Conservation (phyloP, 2,113 vertebrate species). For the Scophthalmus maximus region DNA sequence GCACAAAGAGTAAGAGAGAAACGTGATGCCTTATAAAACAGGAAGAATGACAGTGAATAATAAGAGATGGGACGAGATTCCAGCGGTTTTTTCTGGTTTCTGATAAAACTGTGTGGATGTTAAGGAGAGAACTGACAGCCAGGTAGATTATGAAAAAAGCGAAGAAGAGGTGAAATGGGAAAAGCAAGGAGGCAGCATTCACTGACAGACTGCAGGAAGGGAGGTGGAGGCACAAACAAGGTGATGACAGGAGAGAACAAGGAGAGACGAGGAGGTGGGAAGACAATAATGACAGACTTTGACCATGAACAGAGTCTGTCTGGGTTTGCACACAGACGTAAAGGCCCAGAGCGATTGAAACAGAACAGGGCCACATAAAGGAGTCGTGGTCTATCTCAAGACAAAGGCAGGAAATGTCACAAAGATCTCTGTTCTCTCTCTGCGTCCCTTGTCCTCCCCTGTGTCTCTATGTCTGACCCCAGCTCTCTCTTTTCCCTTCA, state of each 20-base stretch:
- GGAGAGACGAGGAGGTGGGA: neutral
- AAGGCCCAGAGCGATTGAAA: constrained; percentile 40
- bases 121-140: constrained; percentile 3
- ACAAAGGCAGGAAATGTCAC: constrained; percentile 54
- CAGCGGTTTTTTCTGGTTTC: constrained; percentile 1
- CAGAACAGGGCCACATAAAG: constrained; percentile 47
- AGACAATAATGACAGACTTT: constrained; percentile 48
- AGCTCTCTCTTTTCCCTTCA: constrained; percentile 19
- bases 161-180: constrained; percentile 8
- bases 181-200: constrained; percentile 18
- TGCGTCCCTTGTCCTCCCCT: constrained; percentile 16
- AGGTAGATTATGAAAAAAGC: too few species aligned
- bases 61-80: constrained; percentile 14
- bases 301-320: constrained; percentile 56
- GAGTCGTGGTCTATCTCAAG: constrained; percentile 27
- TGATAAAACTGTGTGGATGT: constrained; percentile 1
- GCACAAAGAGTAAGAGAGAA: constrained; percentile 12
- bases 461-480: constrained; percentile 4
- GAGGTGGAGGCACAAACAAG: constrained; percentile 23
- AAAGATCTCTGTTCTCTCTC: constrained; percentile 34
- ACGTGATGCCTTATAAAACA: neutral
- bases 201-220: constrained; percentile 11
- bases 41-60: neutral
- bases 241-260: constrained; percentile 43
- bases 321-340: constrained; percentile 24